Percentiles rank a stretch among this genome's conserved stretches.
Conservation (phyloP, 2,113 vertebrate genomes). For the Pseudorectes ferrugineus region DNA sequence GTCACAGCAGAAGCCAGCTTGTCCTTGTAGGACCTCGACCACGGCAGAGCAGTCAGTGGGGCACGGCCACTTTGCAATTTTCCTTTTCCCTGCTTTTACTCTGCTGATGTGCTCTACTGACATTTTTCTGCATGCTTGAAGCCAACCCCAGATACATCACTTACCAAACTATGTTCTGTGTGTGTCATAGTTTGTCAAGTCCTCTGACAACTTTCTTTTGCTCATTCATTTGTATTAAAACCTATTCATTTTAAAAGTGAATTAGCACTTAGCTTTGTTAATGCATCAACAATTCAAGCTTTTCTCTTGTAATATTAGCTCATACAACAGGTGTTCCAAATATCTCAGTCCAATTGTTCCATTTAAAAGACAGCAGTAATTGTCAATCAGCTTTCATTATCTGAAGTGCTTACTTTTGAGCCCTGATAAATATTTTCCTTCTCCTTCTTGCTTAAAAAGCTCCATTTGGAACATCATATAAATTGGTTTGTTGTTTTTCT, state of each 20-base stretch:
- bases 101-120: background rate
- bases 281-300: background rate
- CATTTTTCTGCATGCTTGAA: background rate
- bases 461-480: background rate
- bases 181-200: background rate
- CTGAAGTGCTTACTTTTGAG: background rate
- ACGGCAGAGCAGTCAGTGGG: background rate
- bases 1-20: background rate
- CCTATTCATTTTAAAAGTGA: background rate
- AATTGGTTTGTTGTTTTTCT: background rate
- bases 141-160: background rate
- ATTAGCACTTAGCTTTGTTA: background rate
- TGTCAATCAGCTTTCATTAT: background rate
- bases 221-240: background rate
- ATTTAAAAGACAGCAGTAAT: background rate
- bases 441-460: background rate
- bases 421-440: background rate
- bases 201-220: background rate
- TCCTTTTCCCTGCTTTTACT: background rate
- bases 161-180: background rate
- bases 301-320: background rate
- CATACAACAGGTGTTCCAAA: background rate
- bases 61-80: accelerated
- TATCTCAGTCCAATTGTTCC: background rate
- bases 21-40: background rate